These are phyloP conservation scores for Gymnocheta viridis DNA, from an alignment of 2,888 invertebrate genomes.

Conservation along the genomic window DNA sequence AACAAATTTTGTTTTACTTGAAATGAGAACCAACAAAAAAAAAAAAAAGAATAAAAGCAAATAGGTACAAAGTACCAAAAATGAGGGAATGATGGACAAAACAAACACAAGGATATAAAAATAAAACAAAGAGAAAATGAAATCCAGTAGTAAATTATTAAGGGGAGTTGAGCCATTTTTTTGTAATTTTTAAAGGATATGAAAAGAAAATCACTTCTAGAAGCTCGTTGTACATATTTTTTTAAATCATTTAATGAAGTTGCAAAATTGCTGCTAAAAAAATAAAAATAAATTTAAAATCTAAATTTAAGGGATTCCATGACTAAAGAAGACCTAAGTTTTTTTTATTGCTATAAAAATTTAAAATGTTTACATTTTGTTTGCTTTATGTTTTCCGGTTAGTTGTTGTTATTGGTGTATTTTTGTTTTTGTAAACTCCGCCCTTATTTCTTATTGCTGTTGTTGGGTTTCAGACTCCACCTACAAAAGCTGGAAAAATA, in stretches of 20 bases:
- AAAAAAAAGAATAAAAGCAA: not conserved
- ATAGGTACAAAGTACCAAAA: not conserved
- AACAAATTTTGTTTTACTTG: not conserved
- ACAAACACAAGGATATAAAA: not conserved
- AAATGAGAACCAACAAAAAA: not conserved
- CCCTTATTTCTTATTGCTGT: constrained; percentile 28
- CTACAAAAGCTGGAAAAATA: constrained; percentile 27
- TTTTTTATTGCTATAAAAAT: too few relatives aligned
- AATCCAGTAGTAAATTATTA: not conserved
- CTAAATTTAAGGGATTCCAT: not conserved
- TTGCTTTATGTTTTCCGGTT: not conserved
- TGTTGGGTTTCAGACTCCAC: constrained; percentile 30
- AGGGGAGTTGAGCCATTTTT: not conserved
- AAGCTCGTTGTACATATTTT: not conserved
- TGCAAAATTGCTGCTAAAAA: not conserved
- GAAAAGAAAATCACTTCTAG: too few relatives aligned
- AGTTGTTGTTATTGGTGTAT: constrained; percentile 24
- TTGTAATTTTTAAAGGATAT: too few relatives aligned
- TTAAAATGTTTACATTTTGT: not conserved
- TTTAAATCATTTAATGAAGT: not conserved
- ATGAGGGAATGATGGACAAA: not conserved
- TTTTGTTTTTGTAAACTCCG: constrained; percentile 27
- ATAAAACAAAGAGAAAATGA: not conserved
- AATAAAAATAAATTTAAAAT: not conserved
- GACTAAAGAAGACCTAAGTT: not conserved